A percentile compares a stretch with the other conserved stretches of the same genome.
These are phyloP conservation scores for Nesogale talazaci DNA, from an alignment of 2,113 vertebrate species.

Conservation along the genomic window DNA sequence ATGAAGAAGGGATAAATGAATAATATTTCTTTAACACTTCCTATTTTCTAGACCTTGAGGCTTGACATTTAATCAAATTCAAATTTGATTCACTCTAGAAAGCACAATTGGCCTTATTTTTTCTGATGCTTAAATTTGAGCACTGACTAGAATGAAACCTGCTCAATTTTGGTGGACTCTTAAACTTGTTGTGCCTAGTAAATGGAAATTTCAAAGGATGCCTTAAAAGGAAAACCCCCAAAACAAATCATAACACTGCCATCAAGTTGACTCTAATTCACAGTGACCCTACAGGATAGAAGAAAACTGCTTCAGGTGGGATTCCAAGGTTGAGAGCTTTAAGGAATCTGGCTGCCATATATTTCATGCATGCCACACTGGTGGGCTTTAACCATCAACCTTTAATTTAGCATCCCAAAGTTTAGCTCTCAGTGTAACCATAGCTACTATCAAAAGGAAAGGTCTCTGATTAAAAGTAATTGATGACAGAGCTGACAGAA, in stretches of 20 bases:
- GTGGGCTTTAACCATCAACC: no score
- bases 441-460: background rate
- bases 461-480: background rate
- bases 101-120: background rate
- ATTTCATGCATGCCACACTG: no score
- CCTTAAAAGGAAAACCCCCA: no score
- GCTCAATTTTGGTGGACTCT: background rate
- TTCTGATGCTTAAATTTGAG: background rate
- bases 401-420: no score
- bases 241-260: no score
- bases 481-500: background rate
- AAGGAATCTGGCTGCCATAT: no score
- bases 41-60: background rate
- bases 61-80: slow-evolving; percentile 9
- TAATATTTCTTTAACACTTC: background rate
- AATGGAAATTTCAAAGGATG: background rate
- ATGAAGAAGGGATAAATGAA: background rate
- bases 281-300: no score
- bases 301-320: no score
- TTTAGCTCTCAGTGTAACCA: no score
- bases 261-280: no score
- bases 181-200: background rate
- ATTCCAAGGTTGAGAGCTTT: no score
- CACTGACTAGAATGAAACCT: background rate
- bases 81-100: background rate